These are phyloP conservation scores for Egretta garzetta DNA, from an alignment of 2,113 vertebrate species.

Conservation along the genomic window DNA sequence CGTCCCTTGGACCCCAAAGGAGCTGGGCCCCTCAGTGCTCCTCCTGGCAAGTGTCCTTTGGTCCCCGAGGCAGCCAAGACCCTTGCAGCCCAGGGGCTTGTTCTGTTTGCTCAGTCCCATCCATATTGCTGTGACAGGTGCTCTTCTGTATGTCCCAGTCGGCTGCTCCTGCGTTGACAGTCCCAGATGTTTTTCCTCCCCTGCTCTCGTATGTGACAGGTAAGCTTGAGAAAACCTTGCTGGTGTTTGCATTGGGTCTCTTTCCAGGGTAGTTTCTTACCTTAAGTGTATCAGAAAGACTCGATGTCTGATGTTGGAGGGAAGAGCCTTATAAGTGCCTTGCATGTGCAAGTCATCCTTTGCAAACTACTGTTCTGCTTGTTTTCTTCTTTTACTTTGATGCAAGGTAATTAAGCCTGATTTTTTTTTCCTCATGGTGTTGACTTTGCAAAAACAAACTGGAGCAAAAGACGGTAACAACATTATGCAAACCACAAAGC, in stretches of 20 bases:
- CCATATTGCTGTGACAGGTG: background rate
- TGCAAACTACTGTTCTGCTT: background rate
- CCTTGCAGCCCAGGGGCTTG: rapidly evolving
- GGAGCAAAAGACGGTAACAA: background rate
- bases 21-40: background rate
- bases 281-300: background rate
- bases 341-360: background rate
- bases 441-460: background rate
- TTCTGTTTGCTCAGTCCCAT: background rate
- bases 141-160: background rate
- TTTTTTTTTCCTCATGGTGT: background rate
- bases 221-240: background rate
- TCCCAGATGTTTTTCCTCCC: background rate
- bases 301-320: background rate
- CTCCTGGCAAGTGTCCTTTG: too few relatives aligned
- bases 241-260: background rate
- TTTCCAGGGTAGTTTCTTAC: background rate
- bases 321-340: background rate
- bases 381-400: background rate
- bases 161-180: background rate
- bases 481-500: background rate
- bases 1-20: background rate
- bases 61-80: background rate
- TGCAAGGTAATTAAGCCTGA: background rate
- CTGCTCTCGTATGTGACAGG: background rate